A percentile compares a stretch with the other conserved stretches of the same genome.
phyloP scores from a whole-genome alignment of 2,888 invertebrate species.

The Subacronicta megacephala region DNA sequence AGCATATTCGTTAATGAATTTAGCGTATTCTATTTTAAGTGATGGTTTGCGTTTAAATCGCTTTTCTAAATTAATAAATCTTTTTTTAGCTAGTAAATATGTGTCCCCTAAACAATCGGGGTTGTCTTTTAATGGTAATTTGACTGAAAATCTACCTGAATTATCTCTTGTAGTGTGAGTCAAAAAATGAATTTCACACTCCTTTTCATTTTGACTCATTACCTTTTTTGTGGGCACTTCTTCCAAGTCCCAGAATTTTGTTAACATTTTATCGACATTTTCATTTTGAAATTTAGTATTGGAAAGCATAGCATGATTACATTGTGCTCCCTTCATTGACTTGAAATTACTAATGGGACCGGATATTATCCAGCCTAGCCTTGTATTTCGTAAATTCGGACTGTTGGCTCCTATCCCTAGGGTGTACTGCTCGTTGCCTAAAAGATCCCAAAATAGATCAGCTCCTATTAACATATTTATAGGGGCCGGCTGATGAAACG shows the following conservation, averaged over 20 bases:
- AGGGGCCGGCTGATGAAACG: neutral
- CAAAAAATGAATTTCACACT: constrained; percentile 46
- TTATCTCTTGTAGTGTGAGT: constrained; percentile 23
- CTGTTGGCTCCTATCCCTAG: constrained; percentile 30
- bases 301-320: constrained; percentile 16
- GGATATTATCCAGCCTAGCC: constrained; percentile 54
- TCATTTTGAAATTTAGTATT: constrained; percentile 9
- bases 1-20: constrained; percentile 1
- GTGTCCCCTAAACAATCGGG: constrained; percentile 7
- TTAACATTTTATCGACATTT: constrained; percentile 1
- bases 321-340: neutral
- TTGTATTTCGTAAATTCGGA: constrained; percentile 38
- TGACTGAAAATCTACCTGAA: constrained; percentile 45
- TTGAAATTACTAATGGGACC: constrained; percentile 36
- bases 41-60: neutral
- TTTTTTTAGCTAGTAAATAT: constrained; percentile 1
- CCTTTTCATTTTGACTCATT: constrained; percentile 7
- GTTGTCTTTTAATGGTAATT: constrained; percentile 13
- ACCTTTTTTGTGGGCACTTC: constrained; percentile 3
- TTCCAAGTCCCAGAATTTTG: constrained; percentile 26
- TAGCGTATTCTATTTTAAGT: neutral
- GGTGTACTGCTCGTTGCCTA: constrained; percentile 5
- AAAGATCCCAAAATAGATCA: constrained; percentile 1
- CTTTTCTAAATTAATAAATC: neutral
- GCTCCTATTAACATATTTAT: neutral